Evolutionary conservation across 2,888 invertebrate species (phyloP).

Genomic region (Ommatoiulus sabulosus): DNA sequence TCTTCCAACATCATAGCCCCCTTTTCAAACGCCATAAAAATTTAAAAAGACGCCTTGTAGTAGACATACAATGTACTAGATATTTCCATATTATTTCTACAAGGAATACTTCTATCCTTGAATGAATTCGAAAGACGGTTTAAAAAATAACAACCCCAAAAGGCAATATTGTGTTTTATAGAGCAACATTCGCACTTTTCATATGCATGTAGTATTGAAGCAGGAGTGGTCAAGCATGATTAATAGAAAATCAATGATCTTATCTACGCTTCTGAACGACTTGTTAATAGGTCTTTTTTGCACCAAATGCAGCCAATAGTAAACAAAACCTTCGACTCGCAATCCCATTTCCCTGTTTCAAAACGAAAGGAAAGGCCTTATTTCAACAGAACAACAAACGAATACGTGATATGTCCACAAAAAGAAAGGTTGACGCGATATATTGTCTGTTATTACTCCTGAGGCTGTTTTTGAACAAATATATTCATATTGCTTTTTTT

Average conservation of each 20-base stretch:
- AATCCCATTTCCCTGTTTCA: background rate
- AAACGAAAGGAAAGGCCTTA: background rate
- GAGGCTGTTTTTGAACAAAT: slow-evolving; percentile 10
- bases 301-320: background rate
- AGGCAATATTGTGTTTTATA: too few relatives aligned
- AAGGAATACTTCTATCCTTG: too few relatives aligned
- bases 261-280: slow-evolving; percentile 12
- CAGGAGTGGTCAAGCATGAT: background rate
- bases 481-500: background rate
- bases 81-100: too few relatives aligned
- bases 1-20: too few relatives aligned
- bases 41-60: too few relatives aligned
- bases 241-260: slow-evolving; percentile 44
- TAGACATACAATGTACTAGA: too few relatives aligned
- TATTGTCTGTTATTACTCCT: slow-evolving; percentile 32
- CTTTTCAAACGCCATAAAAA: too few relatives aligned
- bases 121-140: too few relatives aligned
- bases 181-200: background rate
- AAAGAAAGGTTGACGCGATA: background rate
- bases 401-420: background rate
- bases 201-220: background rate
- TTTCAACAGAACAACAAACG: background rate
- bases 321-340: background rate
- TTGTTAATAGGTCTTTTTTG: background rate
- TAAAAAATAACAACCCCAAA: too few relatives aligned